phyloP scores from a whole-genome alignment of 2,113 vertebrate genomes.

The Bucco capensis region DNA sequence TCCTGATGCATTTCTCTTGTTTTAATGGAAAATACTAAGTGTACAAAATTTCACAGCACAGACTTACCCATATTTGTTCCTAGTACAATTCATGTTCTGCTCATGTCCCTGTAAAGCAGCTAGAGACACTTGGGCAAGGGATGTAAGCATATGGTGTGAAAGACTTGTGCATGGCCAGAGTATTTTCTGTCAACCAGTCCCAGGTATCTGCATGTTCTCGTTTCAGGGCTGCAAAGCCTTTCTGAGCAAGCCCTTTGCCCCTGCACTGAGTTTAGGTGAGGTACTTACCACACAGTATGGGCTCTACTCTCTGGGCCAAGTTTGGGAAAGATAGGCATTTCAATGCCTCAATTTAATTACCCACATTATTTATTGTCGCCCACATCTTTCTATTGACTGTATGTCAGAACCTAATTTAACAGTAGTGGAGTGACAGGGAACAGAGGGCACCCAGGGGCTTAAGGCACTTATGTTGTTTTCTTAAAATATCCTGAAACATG shows the following conservation, averaged over 20 bases:
- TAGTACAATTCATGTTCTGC: background rate
- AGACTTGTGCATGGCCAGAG: background rate
- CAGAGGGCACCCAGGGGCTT: background rate
- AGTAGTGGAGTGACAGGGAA: background rate
- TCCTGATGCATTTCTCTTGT: background rate
- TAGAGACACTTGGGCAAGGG: background rate
- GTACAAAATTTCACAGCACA: too few relatives aligned
- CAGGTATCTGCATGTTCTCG: background rate
- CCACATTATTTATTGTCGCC: conserved; percentile 21
- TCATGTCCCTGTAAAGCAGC: background rate
- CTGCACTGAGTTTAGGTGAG: background rate
- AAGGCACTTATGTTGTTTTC: background rate
- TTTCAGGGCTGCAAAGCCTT: background rate
- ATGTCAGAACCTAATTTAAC: conserved; percentile 32
- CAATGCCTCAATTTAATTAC: conserved; percentile 8
- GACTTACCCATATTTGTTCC: too few relatives aligned
- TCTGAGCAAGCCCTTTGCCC: background rate
- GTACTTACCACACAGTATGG: background rate
- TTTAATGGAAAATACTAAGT: background rate
- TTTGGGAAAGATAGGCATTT: background rate
- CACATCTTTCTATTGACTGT: conserved; percentile 29
- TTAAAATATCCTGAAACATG: conserved; percentile 17
- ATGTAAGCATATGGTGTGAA: background rate
- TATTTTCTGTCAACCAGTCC: background rate
- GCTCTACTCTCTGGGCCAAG: background rate